phyloP scores from a whole-genome alignment of 1,140 invertebrate genomes.

The Drosophila novamexicana region DNA sequence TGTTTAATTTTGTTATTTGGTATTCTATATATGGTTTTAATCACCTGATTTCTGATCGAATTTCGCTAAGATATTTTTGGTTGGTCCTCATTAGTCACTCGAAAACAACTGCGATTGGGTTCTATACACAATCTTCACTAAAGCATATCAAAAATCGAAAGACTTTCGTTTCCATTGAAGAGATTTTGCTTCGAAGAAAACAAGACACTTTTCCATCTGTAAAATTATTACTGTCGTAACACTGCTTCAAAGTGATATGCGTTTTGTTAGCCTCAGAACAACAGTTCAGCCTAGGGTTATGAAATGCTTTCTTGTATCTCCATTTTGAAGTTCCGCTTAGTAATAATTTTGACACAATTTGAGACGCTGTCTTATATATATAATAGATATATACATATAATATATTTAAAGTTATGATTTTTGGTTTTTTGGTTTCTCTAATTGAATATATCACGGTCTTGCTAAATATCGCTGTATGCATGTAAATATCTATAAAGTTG shows the following conservation, averaged over 20 bases:
- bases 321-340: constrained; percentile 52
- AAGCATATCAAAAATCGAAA: constrained; percentile 24
- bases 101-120: constrained; percentile 50
- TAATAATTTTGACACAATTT: constrained; percentile 72
- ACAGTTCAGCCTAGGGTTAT: constrained; percentile 56
- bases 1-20: constrained; percentile 3
- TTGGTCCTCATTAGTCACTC: constrained; percentile 73
- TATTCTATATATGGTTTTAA: constrained; percentile 16
- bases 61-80: constrained; percentile 66
- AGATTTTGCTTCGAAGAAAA: constrained; percentile 30
- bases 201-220: constrained; percentile 38
- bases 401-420: constrained; percentile 45
- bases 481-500: constrained; percentile 81
- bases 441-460: constrained; percentile 82
- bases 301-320: constrained; percentile 59
- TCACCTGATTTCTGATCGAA: constrained; percentile 63
- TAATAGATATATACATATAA: constrained; percentile 76
- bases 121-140: constrained; percentile 24
- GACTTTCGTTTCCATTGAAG: constrained; percentile 3
- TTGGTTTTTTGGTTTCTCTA: constrained; percentile 53
- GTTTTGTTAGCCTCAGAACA: constrained; percentile 74
- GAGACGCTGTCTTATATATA: constrained; percentile 67
- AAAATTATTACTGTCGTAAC: constrained; percentile 48
- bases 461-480: constrained; percentile 79
- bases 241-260: constrained; percentile 73